These are phyloP conservation scores for Trochalopteron elliotii DNA, from an alignment of 2,113 vertebrate genomes.

Conservation along the genomic window DNA sequence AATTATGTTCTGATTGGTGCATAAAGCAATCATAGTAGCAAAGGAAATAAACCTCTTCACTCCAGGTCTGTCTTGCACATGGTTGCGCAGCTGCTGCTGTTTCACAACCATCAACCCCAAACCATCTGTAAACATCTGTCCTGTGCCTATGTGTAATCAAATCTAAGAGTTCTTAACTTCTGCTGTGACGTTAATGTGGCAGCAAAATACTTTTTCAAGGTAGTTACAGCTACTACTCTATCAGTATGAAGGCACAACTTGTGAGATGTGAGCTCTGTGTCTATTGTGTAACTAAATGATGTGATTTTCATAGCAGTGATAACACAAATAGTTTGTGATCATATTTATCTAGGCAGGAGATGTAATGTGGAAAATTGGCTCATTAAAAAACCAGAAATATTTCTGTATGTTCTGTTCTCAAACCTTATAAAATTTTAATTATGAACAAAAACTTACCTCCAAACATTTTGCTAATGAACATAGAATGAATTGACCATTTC, in stretches of 20 bases:
- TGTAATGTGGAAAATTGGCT: background rate
- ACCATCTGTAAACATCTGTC: background rate
- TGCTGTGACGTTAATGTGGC: background rate
- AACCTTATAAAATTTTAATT: background rate
- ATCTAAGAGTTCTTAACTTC: background rate
- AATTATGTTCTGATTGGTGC: background rate
- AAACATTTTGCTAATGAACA: background rate
- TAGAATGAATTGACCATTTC: background rate
- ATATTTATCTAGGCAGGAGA: background rate
- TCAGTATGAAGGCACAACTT: background rate
- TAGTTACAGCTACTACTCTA: background rate
- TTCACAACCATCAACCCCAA: background rate
- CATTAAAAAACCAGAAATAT: background rate
- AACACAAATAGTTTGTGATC: background rate
- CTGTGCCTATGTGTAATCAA: background rate
- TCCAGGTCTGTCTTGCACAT: background rate
- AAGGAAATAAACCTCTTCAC: background rate
- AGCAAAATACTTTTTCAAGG: background rate
- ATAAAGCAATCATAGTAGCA: background rate
- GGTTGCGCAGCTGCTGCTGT: accelerated
- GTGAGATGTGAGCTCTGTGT: background rate
- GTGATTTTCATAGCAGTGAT: background rate
- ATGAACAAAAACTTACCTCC: background rate
- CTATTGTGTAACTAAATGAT: background rate
- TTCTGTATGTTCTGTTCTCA: background rate